phyloP scores from a whole-genome alignment of 1,140 invertebrate species.

The Cherax quadricarinatus region DNA sequence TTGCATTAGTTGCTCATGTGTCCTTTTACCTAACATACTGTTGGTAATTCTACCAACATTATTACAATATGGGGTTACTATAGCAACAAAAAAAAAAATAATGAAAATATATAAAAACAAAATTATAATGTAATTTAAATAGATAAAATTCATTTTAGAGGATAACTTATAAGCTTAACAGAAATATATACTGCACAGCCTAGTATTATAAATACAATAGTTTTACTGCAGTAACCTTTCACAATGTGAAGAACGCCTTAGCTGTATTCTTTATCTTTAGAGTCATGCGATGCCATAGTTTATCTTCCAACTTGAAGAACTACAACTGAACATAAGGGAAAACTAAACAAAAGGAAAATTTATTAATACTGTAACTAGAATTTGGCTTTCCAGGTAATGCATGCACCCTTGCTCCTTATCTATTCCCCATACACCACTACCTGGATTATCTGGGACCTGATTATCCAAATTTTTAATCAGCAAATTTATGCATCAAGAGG shows the following conservation, averaged over 20 bases:
- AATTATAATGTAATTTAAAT: too few species aligned
- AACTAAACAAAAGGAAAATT: not conserved
- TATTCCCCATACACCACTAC: slow-evolving; percentile 10
- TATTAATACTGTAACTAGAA: not conserved
- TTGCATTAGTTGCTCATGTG: too few species aligned
- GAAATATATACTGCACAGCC: too few species aligned
- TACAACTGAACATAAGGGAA: not conserved
- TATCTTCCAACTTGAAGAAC: not conserved
- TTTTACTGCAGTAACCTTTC: not conserved
- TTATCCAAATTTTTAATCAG: not conserved
- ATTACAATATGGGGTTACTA: too few species aligned
- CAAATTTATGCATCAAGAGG: not conserved
- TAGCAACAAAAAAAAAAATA: too few species aligned
- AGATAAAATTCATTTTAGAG: too few species aligned
- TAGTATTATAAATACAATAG: not conserved
- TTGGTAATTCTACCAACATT: too few species aligned
- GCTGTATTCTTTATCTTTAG: not conserved
- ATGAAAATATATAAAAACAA: too few species aligned
- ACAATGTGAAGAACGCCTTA: not conserved
- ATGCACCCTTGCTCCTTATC: slow-evolving; percentile 26
- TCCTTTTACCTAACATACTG: too few species aligned
- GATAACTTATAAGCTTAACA: too few species aligned
- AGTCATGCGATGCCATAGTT: not conserved
- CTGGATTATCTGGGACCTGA: slow-evolving; percentile 3
- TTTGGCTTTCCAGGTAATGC: not conserved